Conservation (phyloP, 2,113 vertebrate genomes). For the Australoheros scitulus region DNA sequence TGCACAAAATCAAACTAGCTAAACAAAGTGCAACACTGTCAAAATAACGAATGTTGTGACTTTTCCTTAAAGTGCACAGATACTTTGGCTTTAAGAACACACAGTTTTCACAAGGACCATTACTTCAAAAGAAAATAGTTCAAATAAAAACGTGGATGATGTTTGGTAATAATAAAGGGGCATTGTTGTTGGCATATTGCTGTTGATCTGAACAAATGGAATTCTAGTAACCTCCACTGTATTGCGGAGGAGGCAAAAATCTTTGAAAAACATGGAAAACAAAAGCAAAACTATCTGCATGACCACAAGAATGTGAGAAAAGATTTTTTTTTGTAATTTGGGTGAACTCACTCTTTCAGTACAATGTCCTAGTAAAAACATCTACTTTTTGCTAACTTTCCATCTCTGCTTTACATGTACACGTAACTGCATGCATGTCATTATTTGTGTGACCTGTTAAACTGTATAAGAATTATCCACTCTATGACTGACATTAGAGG, state of each 20-base stretch:
- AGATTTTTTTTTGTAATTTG: neutral
- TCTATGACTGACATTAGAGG: slow-evolving; percentile 11
- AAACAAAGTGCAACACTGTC: neutral
- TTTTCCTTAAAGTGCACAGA: neutral
- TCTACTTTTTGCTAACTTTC: neutral
- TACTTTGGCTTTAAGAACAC: neutral
- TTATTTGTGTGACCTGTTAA: neutral
- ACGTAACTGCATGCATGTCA: neutral
- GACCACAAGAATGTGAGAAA: neutral
- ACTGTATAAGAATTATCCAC: neutral
- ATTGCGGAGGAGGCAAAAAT: neutral
- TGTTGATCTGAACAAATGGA: neutral
- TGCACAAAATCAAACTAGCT: neutral
- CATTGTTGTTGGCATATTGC: neutral
- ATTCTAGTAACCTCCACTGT: neutral
- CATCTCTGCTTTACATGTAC: neutral
- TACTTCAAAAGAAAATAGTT: neutral
- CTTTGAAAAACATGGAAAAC: neutral
- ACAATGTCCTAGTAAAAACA: neutral
- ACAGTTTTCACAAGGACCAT: neutral
- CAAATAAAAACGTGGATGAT: neutral
- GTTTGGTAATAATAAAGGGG: neutral
- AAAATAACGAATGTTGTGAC: neutral
- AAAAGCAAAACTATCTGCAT: slow-evolving; percentile 12
- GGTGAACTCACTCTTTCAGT: neutral